Evolutionary conservation across 2,888 invertebrate genomes (phyloP).

Genomic region (Caenorhabditis sp.): DNA sequence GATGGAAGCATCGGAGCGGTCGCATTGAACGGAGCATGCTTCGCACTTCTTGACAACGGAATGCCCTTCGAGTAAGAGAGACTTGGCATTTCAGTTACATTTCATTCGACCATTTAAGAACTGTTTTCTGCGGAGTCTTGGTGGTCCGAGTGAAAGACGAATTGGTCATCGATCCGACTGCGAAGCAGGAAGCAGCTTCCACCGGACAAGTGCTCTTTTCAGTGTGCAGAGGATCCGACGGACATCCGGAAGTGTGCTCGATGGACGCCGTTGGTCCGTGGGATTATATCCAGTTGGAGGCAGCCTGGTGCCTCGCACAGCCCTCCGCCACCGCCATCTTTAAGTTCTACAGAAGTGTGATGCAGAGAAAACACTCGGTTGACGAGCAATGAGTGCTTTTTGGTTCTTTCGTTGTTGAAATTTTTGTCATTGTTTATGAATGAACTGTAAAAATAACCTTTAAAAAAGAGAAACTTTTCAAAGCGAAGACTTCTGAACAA

Average conservation of each 20-base stretch:
- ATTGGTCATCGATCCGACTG: constrained; percentile 62
- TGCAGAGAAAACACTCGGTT: constrained; percentile 40
- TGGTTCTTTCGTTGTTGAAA: constrained; percentile 12
- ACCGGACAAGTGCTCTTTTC: constrained; percentile 62
- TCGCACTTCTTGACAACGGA: constrained; percentile 64
- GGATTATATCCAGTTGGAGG: constrained; percentile 35
- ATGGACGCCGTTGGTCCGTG: constrained; percentile 43
- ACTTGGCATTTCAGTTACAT: too few relatives aligned
- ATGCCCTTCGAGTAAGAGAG: constrained; percentile 53
- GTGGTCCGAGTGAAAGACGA: constrained; percentile 61
- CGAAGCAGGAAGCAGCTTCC: constrained; percentile 55
- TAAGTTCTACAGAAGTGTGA: constrained; percentile 38
- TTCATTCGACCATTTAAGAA: too few relatives aligned
- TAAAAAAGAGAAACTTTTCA: not conserved
- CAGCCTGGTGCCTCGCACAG: constrained; percentile 38
- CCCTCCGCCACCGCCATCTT: constrained; percentile 43
- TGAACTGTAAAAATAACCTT: too few relatives aligned
- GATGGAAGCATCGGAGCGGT: constrained; percentile 65
- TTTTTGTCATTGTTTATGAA: constrained; percentile 1
- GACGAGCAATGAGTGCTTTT: constrained; percentile 8
- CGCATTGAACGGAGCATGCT: constrained; percentile 61
- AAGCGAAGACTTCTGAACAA: constrained; percentile 41
- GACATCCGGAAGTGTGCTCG: constrained; percentile 34
- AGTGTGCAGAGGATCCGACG: constrained; percentile 22
- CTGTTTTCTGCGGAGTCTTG: constrained; percentile 66